Evolutionary conservation across 2,113 vertebrate genomes (phyloP).

Genomic region (Actinemys pallida): DNA sequence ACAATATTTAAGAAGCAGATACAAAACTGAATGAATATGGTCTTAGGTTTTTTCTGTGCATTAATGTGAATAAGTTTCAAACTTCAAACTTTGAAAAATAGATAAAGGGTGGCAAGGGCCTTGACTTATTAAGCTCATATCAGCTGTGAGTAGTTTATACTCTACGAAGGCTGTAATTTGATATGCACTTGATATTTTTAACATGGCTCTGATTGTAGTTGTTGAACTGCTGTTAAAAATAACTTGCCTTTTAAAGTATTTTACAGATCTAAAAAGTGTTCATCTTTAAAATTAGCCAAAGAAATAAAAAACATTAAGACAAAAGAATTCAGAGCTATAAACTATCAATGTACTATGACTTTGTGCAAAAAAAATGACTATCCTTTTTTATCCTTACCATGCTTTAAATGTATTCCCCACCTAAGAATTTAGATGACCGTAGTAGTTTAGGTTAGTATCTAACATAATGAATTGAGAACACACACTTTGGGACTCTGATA

Average conservation of each 20-base stretch:
- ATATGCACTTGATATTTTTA: not conserved
- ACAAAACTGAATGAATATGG: not conserved
- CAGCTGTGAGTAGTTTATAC: not conserved
- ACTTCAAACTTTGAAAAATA: not conserved
- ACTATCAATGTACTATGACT: not conserved
- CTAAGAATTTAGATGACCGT: no score
- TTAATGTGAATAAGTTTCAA: not conserved
- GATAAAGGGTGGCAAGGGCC: not conserved
- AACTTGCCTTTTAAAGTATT: not conserved
- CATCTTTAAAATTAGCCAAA: rapidly evolving
- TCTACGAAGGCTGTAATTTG: not conserved
- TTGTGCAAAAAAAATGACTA: not conserved
- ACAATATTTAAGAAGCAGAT: not conserved
- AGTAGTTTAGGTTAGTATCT: not conserved
- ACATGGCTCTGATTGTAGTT: not conserved
- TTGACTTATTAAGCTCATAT: not conserved
- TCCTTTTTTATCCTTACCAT: no score
- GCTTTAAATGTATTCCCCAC: not conserved
- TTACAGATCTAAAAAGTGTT: not conserved
- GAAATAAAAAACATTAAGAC: not conserved
- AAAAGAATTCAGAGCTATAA: not conserved
- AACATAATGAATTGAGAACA: not conserved
- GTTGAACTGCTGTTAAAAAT: not conserved
- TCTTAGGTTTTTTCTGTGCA: not conserved
- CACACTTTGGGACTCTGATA: not conserved